A percentile compares a stretch with the other conserved stretches of the same genome.
Evolutionary conservation across 2,113 vertebrate species (phyloP).

Genomic region (Hippopotamus amphibius): DNA sequence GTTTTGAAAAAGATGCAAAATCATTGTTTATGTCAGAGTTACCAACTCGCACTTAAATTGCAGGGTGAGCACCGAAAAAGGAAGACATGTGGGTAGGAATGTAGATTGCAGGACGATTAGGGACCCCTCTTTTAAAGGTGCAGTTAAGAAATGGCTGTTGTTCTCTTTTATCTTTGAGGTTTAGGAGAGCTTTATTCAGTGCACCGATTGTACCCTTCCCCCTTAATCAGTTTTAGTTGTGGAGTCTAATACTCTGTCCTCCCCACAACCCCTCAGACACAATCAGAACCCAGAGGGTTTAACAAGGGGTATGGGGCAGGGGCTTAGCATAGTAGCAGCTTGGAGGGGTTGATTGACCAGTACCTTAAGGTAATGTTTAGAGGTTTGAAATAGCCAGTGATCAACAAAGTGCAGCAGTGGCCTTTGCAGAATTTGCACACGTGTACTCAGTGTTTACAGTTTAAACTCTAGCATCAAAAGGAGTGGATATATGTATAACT

Average conservation of each 20-base stretch:
- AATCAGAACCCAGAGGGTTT: background rate
- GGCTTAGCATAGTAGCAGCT: background rate
- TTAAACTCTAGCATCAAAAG: background rate
- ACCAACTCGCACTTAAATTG: background rate
- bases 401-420: background rate
- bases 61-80: background rate
- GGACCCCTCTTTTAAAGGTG: background rate
- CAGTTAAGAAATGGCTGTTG: background rate
- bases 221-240: background rate
- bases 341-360: background rate
- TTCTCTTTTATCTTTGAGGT: background rate
- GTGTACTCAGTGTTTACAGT: background rate
- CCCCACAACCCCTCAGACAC: rapidly evolving
- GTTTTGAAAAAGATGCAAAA: slow-evolving; percentile 18
- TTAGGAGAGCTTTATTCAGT: background rate
- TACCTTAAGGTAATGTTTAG: background rate
- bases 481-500: no score
- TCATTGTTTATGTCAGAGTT: slow-evolving; percentile 23
- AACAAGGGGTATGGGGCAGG: background rate
- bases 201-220: background rate
- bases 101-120: background rate
- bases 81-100: no score
- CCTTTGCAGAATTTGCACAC: background rate
- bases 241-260: background rate
- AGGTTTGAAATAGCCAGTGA: background rate